Evolutionary conservation across 2,113 vertebrate species (phyloP), one percentile per base, ranked within the genome.

Genomic region (Okapia johnstoni): DNA sequence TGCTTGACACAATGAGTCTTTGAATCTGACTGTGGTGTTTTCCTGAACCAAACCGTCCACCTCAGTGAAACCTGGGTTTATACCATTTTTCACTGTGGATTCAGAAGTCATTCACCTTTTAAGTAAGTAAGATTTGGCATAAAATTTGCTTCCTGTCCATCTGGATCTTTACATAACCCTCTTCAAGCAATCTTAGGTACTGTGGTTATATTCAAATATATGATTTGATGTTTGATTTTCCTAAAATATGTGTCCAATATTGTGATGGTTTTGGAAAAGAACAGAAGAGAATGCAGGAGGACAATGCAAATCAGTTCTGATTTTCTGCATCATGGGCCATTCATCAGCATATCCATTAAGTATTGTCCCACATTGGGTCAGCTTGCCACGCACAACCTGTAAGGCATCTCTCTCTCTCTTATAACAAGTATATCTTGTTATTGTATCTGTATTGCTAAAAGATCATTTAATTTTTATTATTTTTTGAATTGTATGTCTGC

Each of bases 401-500:
- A 16, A 26, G 7, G 52, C 21, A 33, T 73, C 40, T 28, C 43
- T 86, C 30, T 70, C 54, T 70, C 54, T 40, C 46, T 40, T 16
- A 21, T 26, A 48, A 46, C 6, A 57, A 63, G 8, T 36, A 8
- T 79, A 11, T 92, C 88, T 88, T 92, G 40, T 57, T 57, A 55
- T 16, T 33, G n/a, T 36, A 15, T 93, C 57, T 70, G 40, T 36
- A 23, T n/a, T 96, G 52, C 58, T 84, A 95, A 93, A 93, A 57
- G 46, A 58, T n/a, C 10, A 30, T 66, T 55, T 48, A 43, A 61
- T 46, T 94, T 23, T 85, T 88, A 28, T 58, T 70, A 48, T 81
- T 91, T 87, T 93, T 58, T 25, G 52, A 88, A 81, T 28, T 50
- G 5, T 5, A 0, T 16, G 5, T 54, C 61, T 84, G 36, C 25